Percentiles rank a stretch among this genome's conserved stretches.
Evolutionary conservation across 2,797 vertebrate genomes (phyloP).

Genomic region (Phoxinus dragarum): DNA sequence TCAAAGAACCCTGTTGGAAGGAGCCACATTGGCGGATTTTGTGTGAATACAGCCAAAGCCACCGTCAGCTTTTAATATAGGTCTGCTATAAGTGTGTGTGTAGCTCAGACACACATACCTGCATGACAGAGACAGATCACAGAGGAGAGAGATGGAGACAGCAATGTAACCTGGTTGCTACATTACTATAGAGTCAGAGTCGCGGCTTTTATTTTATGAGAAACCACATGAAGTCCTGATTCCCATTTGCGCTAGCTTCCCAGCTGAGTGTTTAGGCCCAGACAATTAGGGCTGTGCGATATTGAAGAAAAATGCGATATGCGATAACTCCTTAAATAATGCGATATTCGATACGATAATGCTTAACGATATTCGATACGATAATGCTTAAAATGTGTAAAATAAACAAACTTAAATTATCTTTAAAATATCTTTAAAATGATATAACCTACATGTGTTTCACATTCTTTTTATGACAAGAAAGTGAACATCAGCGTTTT

Average conservation of each 20-base stretch:
- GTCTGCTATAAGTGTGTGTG: constrained; percentile 13
- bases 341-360: too few species aligned
- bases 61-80: background rate
- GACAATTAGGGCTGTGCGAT: too few species aligned
- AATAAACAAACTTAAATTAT: too few species aligned
- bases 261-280: background rate
- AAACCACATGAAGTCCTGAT: background rate
- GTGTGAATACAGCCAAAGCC: background rate
- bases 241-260: background rate
- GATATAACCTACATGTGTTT: too few species aligned
- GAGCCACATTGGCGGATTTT: too few species aligned
- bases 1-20: background rate
- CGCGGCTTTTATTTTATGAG: background rate
- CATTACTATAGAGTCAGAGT: background rate
- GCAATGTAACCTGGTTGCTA: background rate
- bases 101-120: background rate
- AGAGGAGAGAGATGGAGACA: background rate
- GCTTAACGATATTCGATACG: too few species aligned
- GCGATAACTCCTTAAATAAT: too few species aligned
- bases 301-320: too few species aligned
- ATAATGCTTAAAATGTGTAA: too few species aligned
- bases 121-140: background rate
- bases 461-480: too few species aligned
- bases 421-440: too few species aligned
- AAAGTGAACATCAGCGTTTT: too few species aligned